Evolutionary conservation across 2,113 vertebrate genomes (phyloP).

Genomic region (Lophius piscatorius): DNA sequence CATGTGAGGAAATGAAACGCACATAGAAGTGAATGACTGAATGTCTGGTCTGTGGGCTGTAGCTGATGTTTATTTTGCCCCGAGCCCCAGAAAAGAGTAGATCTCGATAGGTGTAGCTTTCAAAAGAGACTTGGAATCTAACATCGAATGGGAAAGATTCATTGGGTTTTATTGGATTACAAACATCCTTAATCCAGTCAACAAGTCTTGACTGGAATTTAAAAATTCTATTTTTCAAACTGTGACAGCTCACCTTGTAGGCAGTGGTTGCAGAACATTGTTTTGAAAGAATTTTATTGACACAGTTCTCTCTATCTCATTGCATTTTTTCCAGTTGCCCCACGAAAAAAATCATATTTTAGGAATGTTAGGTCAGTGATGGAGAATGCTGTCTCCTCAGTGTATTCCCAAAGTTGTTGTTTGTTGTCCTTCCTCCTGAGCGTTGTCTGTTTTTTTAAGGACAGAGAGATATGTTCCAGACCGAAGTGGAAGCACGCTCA

Average conservation of each 20-base stretch:
- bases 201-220: not conserved
- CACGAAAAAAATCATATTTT: not conserved
- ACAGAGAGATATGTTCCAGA: slow-evolving; percentile 43
- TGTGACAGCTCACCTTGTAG: too few relatives aligned
- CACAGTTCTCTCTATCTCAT: not conserved
- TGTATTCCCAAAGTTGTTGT: not conserved
- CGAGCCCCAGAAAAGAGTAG: not conserved
- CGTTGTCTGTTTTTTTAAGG: slow-evolving; percentile 13
- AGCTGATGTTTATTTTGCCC: slow-evolving; percentile 10
- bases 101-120: not conserved
- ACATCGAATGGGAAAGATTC: not conserved
- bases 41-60: slow-evolving; percentile 1
- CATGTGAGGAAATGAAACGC: slow-evolving; percentile 38
- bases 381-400: not conserved
- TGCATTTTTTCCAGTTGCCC: not conserved
- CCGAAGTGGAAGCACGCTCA: slow-evolving; percentile 22
- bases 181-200: not conserved
- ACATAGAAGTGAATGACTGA: slow-evolving; percentile 6
- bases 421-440: not conserved
- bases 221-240: not conserved
- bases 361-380: not conserved
- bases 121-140: not conserved
- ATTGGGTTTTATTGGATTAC: not conserved
- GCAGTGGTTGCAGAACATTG: too few relatives aligned
- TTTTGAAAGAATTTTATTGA: too few relatives aligned